Evolutionary conservation across 2,113 vertebrate species (phyloP).

Genomic region (sheep (Ovis aries)): DNA sequence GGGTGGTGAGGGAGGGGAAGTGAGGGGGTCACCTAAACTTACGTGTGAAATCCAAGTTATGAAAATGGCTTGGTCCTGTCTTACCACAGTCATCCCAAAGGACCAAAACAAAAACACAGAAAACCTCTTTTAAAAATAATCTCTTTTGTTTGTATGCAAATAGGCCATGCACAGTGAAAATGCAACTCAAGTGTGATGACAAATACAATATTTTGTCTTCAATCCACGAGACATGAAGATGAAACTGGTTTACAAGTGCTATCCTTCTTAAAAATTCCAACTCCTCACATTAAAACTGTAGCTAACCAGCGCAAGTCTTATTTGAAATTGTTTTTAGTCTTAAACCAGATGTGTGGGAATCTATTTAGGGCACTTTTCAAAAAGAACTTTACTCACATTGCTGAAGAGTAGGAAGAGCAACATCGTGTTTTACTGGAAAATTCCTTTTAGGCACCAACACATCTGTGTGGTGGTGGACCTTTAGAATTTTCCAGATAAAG

Average conservation of each 20-base stretch:
- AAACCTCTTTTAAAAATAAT: slow-evolving; percentile 55
- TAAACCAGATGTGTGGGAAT: background rate
- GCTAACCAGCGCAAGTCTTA: background rate
- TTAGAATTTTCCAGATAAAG: slow-evolving; percentile 2
- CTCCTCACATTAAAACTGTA: background rate
- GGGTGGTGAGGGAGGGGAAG: background rate
- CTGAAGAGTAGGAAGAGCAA: background rate
- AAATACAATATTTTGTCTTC: slow-evolving; percentile 4
- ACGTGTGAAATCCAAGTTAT: background rate
- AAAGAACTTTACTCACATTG: background rate
- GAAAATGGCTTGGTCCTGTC: slow-evolving; percentile 38
- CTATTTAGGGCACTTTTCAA: background rate
- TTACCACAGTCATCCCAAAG: slow-evolving; percentile 51
- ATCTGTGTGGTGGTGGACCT: background rate
- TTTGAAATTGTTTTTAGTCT: background rate
- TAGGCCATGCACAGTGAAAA: slow-evolving; percentile 52
- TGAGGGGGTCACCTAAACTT: background rate
- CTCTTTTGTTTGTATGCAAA: slow-evolving; percentile 73
- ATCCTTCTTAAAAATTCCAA: background rate
- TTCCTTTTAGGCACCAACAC: background rate
- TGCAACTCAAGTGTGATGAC: slow-evolving; percentile 7
- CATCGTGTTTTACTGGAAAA: background rate
- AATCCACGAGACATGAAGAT: background rate
- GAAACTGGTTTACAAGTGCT: background rate
- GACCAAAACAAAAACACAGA: slow-evolving; percentile 67